Base-by-base conservation (phyloP, 2,888 invertebrate genomes). In the Anthophora plumipes region DNA sequence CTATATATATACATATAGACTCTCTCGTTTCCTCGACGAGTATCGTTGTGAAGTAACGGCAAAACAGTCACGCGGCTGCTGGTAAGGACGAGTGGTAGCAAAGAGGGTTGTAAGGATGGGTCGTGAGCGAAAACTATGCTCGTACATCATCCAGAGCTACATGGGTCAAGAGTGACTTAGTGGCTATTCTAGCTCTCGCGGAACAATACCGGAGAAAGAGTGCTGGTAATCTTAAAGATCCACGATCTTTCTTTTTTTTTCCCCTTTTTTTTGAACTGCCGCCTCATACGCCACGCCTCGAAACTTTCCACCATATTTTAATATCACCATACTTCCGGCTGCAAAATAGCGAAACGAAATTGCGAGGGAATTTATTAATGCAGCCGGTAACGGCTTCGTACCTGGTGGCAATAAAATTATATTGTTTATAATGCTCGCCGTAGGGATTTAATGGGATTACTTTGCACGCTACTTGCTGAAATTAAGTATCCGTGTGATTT, bases 121-220 rank as follows among this genome's bases (percentile, higher is more conserved):
- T 71, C 69, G 64, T 64, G 72, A 84, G 86, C 85, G 89, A 89
- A 89, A 90, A 90, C 89, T 90, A 90, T 88, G 87, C 88, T 89
- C 90, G 84, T 90, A 90, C 84, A 89, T 90, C 90, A 90, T 90
- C 85, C 80, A 75, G 82, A 57, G 77, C 77, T 89, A 81, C 89
- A 80, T 83, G 87, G 90, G 89, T 89, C 90, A 87, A 85, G 86
- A 85, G 89, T 86, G 90, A 90, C 90, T 90, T 90, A 89, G 85
- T 88, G 84, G 89, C 87, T 84, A 82, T 87, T 87, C 84, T 22
- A 25, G 31, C 31, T 81, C 85, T 87, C 85, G 83, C 86, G 85
- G 89, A 90, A 89, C 89, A 89, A 86, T 78, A 80, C 79, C 72
- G 80, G 81, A 73, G 72, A 85, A 81, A 83, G 80, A 79, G 78